A percentile compares a stretch with the other conserved stretches of the same genome.
Conservation (phyloP, 2,113 vertebrate species). For the Rhinichthys klamathensis region DNA sequence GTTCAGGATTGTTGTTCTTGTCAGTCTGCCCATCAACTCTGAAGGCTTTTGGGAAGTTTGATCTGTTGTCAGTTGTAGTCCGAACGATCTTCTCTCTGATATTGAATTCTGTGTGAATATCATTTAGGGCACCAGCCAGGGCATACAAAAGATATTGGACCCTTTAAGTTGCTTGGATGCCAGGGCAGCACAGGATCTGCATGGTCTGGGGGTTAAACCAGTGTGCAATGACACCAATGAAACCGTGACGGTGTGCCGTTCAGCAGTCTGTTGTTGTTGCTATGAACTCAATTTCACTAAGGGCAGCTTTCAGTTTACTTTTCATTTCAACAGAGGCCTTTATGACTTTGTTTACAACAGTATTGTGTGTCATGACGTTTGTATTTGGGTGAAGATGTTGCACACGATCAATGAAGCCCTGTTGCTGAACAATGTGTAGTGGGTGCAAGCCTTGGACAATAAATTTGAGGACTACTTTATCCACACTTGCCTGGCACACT, state of each 20-base stretch:
- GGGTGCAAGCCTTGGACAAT: slow-evolving; percentile 40
- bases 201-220: slow-evolving; percentile 43
- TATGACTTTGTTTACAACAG: slow-evolving; percentile 44
- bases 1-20: slow-evolving; percentile 44
- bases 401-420: slow-evolving; percentile 43
- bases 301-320: slow-evolving; percentile 40
- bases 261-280: slow-evolving; percentile 59
- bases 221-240: slow-evolving; percentile 50
- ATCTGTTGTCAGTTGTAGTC: slow-evolving; percentile 53
- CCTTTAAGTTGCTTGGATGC: too few species aligned
- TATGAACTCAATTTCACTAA: slow-evolving; percentile 41
- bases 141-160: slow-evolving; percentile 3
- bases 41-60: slow-evolving; percentile 53
- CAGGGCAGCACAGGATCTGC: not conserved
- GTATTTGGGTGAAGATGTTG: slow-evolving; percentile 43
- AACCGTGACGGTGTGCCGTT: slow-evolving; percentile 33
- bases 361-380: slow-evolving; percentile 40
- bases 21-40: slow-evolving; percentile 39
- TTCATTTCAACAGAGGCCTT: slow-evolving; percentile 39
- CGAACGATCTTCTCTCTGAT: slow-evolving; percentile 47
- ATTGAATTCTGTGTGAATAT: slow-evolving; percentile 54
- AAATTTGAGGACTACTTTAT: slow-evolving; percentile 38
- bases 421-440: slow-evolving; percentile 36
- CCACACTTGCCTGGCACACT: slow-evolving; percentile 44
- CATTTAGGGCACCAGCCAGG: slow-evolving; percentile 41